Evolutionary conservation across 1,140 invertebrate species (phyloP), one percentile per base, ranked within the genome.

Genomic region (Leptinotarsa defecta): DNA sequence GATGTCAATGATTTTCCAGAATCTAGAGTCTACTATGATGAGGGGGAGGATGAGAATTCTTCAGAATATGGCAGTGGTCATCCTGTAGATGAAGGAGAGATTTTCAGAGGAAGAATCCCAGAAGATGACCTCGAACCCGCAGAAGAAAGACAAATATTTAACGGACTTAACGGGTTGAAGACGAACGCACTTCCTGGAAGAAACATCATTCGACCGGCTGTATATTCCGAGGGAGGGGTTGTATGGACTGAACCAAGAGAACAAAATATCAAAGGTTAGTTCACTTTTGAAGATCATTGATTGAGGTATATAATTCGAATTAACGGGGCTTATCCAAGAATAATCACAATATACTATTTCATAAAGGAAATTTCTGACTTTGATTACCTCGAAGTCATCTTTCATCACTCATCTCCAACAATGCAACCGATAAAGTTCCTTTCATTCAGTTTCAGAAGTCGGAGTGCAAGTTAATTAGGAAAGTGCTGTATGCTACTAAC

Each of bases 211-310:
- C 73, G 71, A 48, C 77, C 78, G 62, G 86, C 86, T 13, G 84
- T 90, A 2, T 92, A 89, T 78, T 90, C 89, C 0, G 91, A 93
- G 84, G 91, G 91, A 17, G 91, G 91, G 17, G 77, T 91, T 2
- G 86, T 92, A 0, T 86, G 88, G 72, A 74, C 73, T 19, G 49
- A 22, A 15, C 64, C 64, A 13, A 65, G 13, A 13, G 64, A 65
- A 34, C 20, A 65, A 22, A 48, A 70, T 48, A 20, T 43, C 13
- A 20, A 52, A 43, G 75, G 75, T 76, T 24, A 65, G 68, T 70
- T 43, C 2, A 11, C 34, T 43, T 11, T 43, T 43, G 8, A 43
- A 43, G 34, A 43, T 8, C 34, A 11, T 43, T 43, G 34, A 43
- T 11, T 3, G 8, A 43, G 8, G 0, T 43, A 43, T 11, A 43